Base-by-base conservation (phyloP, 2,113 vertebrate genomes). In the Epinephelus lanceolatus region DNA sequence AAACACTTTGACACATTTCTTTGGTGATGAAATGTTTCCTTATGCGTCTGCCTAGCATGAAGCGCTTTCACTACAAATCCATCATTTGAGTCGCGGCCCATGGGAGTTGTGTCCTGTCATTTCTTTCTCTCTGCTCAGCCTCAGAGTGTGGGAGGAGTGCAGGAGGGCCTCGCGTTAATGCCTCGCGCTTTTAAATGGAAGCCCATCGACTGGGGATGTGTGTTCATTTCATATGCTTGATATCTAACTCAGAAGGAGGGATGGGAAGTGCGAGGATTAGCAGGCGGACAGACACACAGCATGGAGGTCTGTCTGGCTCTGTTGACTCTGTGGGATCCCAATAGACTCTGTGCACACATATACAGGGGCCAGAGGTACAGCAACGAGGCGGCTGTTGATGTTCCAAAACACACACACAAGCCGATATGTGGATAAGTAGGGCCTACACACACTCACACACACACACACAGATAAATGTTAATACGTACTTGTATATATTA, bases 161-260 rank as follows among this genome's bases (percentile, higher is more conserved):
- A 63, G 59, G 66, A 40, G 76, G 78, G 82, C 78, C 70, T 69
- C 18, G 30, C 78, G 74, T 83, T 88, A 86, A 85, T 76, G 81
- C 88, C 71, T 86, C 52, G 13, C 60, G 76, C 90, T 91, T 90
- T 85, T 76, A 84, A 90, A 89, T 83, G 79, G 84, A 88, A 84
- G 74, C 70, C 74, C 76, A 80, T 85, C 79, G 40, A 85, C 91
- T 81, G 76, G 78, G 88, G 86, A 91, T 78, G 80, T 71, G 84
- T 91, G 73, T 89, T 91, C 90, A 84, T 90, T 93, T 87, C 89
- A 86, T 88, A 88, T 84, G 84, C 83, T 84, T 85, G 82, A 86
- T 91, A 86, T 90, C 84, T 62, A 84, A 88, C 84, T 91, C 30
- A 19, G 72, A 76, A 79, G 85, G 80, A 75, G 60, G 77, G 69